phyloP scores from a whole-genome alignment of 2,888 invertebrate species.

The Leucania comma region DNA sequence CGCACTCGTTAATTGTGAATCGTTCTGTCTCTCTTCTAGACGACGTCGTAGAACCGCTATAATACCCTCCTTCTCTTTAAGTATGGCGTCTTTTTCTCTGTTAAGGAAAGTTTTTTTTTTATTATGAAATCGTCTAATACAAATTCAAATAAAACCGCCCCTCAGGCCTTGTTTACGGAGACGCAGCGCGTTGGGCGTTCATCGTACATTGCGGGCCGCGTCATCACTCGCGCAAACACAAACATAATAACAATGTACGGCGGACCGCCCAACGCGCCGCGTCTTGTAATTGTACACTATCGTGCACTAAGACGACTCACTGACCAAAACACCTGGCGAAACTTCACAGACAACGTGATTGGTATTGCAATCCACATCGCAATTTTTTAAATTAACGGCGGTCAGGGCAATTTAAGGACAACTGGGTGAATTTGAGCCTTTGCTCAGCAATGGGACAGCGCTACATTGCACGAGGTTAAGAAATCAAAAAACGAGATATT shows the following conservation, averaged over 20 bases:
- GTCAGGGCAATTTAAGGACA: background rate
- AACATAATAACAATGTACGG: too few species aligned
- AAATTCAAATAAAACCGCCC: too few species aligned
- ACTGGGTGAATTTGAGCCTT: background rate
- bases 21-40: constrained; percentile 53
- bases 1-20: constrained; percentile 39
- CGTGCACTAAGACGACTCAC: too few species aligned
- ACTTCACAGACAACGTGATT: too few species aligned
- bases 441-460: background rate
- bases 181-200: too few species aligned
- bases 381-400: background rate
- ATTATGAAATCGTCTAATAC: background rate
- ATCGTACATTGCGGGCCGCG: too few species aligned
- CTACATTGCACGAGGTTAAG: background rate
- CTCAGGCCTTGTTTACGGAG: too few species aligned
- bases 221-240: too few species aligned
- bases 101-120: constrained; percentile 22
- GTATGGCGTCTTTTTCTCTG: constrained; percentile 77
- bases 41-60: constrained; percentile 68
- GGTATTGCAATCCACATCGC: background rate
- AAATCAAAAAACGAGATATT: background rate
- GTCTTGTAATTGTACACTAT: too few species aligned
- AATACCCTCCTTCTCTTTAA: constrained; percentile 74
- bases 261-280: too few species aligned
- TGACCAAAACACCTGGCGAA: too few species aligned